Evolutionary conservation across 2,888 invertebrate genomes (phyloP), one percentile per base, ranked within the genome.

Genomic region (Agrilus cyanescens): DNA sequence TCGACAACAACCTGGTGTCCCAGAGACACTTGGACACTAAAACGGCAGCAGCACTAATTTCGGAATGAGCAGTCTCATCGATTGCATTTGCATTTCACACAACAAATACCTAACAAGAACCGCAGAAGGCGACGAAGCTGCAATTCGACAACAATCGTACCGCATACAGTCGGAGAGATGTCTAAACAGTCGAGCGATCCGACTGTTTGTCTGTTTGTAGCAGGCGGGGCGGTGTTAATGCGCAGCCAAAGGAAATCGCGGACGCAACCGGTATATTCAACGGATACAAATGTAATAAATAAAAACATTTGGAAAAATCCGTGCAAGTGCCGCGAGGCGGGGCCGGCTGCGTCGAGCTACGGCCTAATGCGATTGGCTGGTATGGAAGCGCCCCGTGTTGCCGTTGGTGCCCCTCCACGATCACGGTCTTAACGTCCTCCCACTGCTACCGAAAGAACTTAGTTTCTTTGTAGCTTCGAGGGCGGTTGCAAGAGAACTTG

Each of bases 261-360:
- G 56, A 60, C 61, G 73, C 76, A 65, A 74, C 75, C 75, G 75
- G 72, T 74, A 74, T 71, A 76, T 73, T 74, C 75, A 73, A 69
- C 71, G 71, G 72, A 70, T 74, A 75, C 77, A 74, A 77, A 76
- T 74, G 76, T 76, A 78, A 78, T 78, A 78, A 78, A 78, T 78
- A 78, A 78, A 77, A 78, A 67, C 67, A 67, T 65, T 66, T 53
- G 62, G 66, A 67, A 66, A 76, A 75, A 68, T 69, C 68, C 72
- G 67, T 59, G 62, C 60, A 60, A 60, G 62, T 60, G 64, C 55
- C 57, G 52, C 54, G 48, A 52, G 61, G 65, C 57, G 58, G 52
- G 46, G 56, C 55, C 48, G 49, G 45, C 47, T 50, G 57, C 58
- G 61, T 54, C 57, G 71, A 73, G 72, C 72, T 72, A 71, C 68